Evolutionary conservation across 2,888 invertebrate genomes (phyloP), one percentile per base, ranked within the genome.

Genomic region (Apotomis capreana): DNA sequence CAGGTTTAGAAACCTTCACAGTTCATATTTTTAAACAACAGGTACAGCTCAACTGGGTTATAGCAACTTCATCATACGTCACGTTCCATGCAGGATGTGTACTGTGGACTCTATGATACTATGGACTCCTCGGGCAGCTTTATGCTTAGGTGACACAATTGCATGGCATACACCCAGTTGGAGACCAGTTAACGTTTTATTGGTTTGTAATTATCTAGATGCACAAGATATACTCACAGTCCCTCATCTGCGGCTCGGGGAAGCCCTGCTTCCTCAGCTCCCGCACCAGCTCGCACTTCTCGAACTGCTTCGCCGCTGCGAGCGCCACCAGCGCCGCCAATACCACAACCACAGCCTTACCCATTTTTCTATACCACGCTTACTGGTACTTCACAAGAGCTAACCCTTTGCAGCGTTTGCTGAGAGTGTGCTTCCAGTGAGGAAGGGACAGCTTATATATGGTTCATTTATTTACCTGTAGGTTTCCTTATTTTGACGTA

Each of bases 241-340:
- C 69, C 9, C 62, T 54, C 55, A 79, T 64, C 64, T 77, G 69
- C 8, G 65, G 62, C 55, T 64, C 65, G 4, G 76, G 76, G 37
- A 78, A 74, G 6, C 77, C 78, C 6, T 77, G 77, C 4, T 69
- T 64, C 54, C 68, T 44, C 49, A 79, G 75, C 61, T 75, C 78
- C 4, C 63, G 70, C 44, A 73, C 78, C 59, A 79, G 68, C 60
- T 73, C 75, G 74, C 79, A 79, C 69, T 74, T 70, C 58, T 70
- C 72, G 68, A 75, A 74, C 51, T 71, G 67, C 51, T 61, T 60
- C 40, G 69, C 69, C 10, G 59, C 52, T 8, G 58, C 69, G 69
- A 54, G 13, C 58, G 63, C 68, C 69, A 44, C 63, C 44, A 65
- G 13, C 60, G 65, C 58, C 37, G 58, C 60, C 60, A 67, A 40